phyloP scores from a whole-genome alignment of 2,113 vertebrate genomes.

The Mesembrinibis cayennensis region DNA sequence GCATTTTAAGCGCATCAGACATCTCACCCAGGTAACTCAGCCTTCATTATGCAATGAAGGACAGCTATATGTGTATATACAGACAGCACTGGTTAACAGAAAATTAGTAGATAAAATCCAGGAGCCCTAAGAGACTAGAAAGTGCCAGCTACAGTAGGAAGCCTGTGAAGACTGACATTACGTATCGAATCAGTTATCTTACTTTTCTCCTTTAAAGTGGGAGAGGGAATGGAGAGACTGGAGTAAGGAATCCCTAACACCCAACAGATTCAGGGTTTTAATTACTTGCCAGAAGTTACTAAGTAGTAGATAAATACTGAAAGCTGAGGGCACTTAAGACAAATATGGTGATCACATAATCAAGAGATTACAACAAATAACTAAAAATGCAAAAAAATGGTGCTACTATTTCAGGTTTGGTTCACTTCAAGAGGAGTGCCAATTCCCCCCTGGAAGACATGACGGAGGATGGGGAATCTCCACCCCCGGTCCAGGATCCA shows the following conservation, averaged over 20 bases:
- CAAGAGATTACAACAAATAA: background rate
- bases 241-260: background rate
- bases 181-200: accelerated
- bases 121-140: background rate
- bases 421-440: background rate
- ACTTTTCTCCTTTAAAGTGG: background rate
- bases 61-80: background rate
- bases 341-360: accelerated
- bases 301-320: background rate
- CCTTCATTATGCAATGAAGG: background rate
- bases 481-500: background rate
- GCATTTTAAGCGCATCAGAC: background rate
- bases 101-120: background rate
- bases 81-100: background rate
- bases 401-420: background rate
- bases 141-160: background rate
- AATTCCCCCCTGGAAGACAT: background rate
- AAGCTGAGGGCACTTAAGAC: background rate
- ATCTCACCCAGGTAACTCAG: background rate
- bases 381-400: background rate
- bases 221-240: background rate
- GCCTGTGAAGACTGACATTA: accelerated
- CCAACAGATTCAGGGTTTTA: background rate
- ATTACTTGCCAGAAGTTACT: background rate
- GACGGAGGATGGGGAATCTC: background rate